These are phyloP conservation scores for Bruchidius siliquastri DNA, from an alignment of 2,888 invertebrate species.

Conservation along the genomic window DNA sequence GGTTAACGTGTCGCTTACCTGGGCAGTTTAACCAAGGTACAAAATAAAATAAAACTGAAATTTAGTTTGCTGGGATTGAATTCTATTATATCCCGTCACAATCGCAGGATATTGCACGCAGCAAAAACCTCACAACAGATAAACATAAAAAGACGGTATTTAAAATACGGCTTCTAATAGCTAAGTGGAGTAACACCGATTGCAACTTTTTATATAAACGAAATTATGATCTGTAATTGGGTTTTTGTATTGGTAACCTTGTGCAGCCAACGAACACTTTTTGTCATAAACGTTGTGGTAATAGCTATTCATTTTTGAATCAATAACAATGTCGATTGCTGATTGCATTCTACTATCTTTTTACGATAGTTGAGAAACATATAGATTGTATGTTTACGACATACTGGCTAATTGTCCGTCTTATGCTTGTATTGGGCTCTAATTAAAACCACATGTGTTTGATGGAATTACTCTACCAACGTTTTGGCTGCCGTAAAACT, in stretches of 20 bases:
- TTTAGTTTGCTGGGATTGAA: too few species aligned
- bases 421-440: too few species aligned
- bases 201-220: not conserved
- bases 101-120: not conserved
- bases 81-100: too few species aligned
- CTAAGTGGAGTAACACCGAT: not conserved
- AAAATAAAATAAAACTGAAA: too few species aligned
- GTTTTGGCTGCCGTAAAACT: too few species aligned
- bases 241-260: not conserved
- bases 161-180: not conserved
- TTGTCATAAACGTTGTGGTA: not conserved
- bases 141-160: not conserved
- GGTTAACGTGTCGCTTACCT: too few species aligned
- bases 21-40: too few species aligned
- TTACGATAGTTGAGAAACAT: not conserved
- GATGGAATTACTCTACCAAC: too few species aligned
- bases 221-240: not conserved
- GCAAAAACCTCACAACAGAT: not conserved
- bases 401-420: not conserved
- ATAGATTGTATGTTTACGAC: not conserved
- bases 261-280: not conserved
- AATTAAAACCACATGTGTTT: too few species aligned
- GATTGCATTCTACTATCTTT: not conserved
- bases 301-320: not conserved
- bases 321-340: not conserved